phyloP scores from a whole-genome alignment of 2,797 vertebrate species.

The Cygnus olor region DNA sequence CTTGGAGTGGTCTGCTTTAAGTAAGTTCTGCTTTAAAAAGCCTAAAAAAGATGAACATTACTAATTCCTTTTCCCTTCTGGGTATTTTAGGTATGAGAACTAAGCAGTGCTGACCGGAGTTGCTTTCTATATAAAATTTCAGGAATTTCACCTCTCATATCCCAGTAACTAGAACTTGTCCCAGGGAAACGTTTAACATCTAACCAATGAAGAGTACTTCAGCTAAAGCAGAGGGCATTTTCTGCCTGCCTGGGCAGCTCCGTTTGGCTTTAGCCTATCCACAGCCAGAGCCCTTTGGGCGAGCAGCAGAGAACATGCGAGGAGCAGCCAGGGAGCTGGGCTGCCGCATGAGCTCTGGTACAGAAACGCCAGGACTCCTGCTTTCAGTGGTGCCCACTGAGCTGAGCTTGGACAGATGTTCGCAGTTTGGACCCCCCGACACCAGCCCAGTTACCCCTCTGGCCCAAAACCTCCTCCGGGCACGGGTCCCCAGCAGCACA shows the following conservation, averaged over 20 bases:
- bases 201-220: background rate
- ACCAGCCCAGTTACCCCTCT: background rate
- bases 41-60: background rate
- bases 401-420: background rate
- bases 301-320: background rate
- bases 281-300: background rate
- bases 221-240: background rate
- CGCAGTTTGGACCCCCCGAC: fast-evolving
- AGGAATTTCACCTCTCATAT: background rate
- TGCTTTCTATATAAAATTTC: background rate
- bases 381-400: background rate
- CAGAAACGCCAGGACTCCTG: background rate
- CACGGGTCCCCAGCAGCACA: background rate
- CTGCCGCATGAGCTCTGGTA: too few relatives aligned
- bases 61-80: background rate
- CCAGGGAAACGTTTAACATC: background rate
- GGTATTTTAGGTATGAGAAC: background rate
- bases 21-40: background rate
- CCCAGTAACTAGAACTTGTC: background rate
- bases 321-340: background rate
- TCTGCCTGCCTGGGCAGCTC: background rate
- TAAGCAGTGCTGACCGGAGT: background rate
- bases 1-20: background rate
- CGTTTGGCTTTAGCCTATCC: background rate
- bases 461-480: background rate